Base-by-base conservation (phyloP, 2,888 invertebrate species). In the Hybos culiciformis region DNA sequence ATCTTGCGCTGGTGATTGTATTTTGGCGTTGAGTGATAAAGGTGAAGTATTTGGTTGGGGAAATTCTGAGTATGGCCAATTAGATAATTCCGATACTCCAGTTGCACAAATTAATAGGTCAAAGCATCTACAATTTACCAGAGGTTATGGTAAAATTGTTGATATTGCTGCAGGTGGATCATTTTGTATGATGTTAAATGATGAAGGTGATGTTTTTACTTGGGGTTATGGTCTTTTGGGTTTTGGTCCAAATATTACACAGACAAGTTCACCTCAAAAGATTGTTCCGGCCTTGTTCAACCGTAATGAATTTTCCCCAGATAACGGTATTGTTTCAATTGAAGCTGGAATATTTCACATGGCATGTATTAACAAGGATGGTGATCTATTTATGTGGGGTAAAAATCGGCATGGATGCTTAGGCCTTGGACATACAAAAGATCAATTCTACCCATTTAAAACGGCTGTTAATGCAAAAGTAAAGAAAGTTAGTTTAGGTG, bases 21-120 rank as follows among this genome's bases (percentile, higher is more conserved):
- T 87, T 12, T 64, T 97, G 48, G 96, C 94, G 8, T 63, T 94
- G 21, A 90, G 80, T 66, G 86, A 90, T 50, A 78, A 79, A 54
- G 93, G 94, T 4, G 85, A 92, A 55, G 73, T 92, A 2, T 96
- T 93, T 67, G 96, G 93, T 1, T 97, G 96, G 94, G 96, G 97
- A 7, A 96, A 93, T 63, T 82, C 85, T 0, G 96, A 97, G 66
- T 94, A 93, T 57, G 79, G 80, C 0, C 96, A 96, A 62, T 69
- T 97, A 29, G 56, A 60, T 42, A 56, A 59, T 41, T 19, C 50
- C 20, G 54, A 58, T n/a, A 49, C 57, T 6, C 51, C 53, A 4
- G 50, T 52, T 9, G 65, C 69, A 8, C 91, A 91, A 66, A 70
- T 91, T 5, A 78, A 78, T 56, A 71, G 71, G 52, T 83, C 93